A percentile compares a stretch with the other conserved stretches of the same genome.
phyloP scores from a whole-genome alignment of 2,888 invertebrate species.

The Syrphus vitripennis region DNA sequence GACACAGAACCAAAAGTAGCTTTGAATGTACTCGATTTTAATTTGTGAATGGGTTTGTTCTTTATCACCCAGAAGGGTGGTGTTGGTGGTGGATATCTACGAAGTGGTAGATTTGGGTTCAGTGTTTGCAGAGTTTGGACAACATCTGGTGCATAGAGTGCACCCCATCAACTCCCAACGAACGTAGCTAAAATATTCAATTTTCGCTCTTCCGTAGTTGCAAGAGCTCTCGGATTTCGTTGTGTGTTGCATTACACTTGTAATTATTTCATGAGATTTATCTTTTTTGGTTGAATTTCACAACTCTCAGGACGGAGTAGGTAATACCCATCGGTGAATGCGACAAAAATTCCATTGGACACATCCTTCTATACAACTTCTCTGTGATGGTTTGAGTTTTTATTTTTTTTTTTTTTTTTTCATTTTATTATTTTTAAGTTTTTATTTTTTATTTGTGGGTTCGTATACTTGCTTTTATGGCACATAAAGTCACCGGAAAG shows the following conservation, averaged over 20 bases:
- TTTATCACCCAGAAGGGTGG: conserved; percentile 12
- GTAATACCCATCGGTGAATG: conserved; percentile 77
- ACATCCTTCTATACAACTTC: conserved; percentile 64
- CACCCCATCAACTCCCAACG: not conserved
- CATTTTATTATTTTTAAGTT: not conserved
- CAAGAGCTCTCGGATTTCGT: not conserved
- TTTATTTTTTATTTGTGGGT: conserved; percentile 5
- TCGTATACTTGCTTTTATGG: conserved; percentile 37
- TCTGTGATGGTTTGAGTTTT: conserved; percentile 6
- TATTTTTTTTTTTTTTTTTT: not conserved
- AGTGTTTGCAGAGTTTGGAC: not conserved
- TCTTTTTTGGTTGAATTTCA: conserved; percentile 73
- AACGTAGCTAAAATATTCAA: conserved; percentile 68
- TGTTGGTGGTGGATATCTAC: not conserved
- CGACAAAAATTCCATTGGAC: conserved; percentile 80
- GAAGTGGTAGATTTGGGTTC: not conserved
- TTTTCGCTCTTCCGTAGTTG: conserved; percentile 49
- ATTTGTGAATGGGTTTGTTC: conserved; percentile 25
- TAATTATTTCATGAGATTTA: conserved; percentile 81
- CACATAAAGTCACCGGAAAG: conserved; percentile 43
- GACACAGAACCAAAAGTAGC: conserved; percentile 38
- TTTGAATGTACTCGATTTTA: conserved; percentile 53
- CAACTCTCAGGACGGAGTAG: conserved; percentile 49
- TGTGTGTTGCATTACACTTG: conserved; percentile 77
- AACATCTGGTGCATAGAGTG: conserved; percentile 58